These are phyloP conservation scores for Australoheros facetus DNA, from an alignment of 2,797 vertebrate genomes.

Conservation along the genomic window DNA sequence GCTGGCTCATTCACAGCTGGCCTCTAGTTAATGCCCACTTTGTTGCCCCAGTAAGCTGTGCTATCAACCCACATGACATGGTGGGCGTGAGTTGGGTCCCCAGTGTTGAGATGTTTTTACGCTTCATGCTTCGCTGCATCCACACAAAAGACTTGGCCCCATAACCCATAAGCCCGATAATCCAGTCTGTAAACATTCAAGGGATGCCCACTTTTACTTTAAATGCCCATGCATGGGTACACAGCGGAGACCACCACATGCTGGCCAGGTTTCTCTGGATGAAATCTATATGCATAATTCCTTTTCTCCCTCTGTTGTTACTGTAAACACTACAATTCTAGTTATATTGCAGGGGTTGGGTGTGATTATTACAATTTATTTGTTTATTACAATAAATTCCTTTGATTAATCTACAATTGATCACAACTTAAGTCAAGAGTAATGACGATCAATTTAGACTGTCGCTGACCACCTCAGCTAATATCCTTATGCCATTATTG, in stretches of 20 bases:
- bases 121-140: conserved; percentile 71
- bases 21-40: conserved; percentile 50
- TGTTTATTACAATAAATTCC: neutral
- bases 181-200: conserved; percentile 69
- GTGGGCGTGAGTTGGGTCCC: conserved; percentile 45
- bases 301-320: neutral
- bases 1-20: conserved; percentile 25
- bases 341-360: neutral
- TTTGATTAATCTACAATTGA: neutral
- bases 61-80: conserved; percentile 46
- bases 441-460: conserved; percentile 5
- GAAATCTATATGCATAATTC: conserved; percentile 3
- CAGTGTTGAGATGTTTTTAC: conserved; percentile 67
- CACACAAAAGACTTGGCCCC: conserved; percentile 76
- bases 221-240: conserved; percentile 54
- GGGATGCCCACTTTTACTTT: conserved; percentile 61
- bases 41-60: conserved; percentile 65
- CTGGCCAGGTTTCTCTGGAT: neutral
- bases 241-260: conserved; percentile 6
- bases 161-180: conserved; percentile 73
- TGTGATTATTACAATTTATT: neutral
- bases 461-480: conserved; percentile 2
- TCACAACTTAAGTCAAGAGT: neutral
- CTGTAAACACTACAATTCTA: conserved; percentile 3
- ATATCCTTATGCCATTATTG: neutral